Evolutionary conservation across 2,888 invertebrate species (phyloP).

Genomic region (Hartigia nigra): DNA sequence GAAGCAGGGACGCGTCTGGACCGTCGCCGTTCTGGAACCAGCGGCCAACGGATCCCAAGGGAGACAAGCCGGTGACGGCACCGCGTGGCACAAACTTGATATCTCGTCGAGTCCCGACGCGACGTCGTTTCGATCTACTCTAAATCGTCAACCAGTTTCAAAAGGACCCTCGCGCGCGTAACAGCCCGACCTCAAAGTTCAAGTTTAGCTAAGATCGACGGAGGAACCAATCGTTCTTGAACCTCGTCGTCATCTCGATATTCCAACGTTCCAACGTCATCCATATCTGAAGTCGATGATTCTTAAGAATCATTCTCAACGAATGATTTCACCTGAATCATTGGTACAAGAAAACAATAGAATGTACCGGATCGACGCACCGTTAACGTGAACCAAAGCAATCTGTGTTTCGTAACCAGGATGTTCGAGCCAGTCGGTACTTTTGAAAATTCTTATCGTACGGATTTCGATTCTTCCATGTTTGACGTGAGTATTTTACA

Average conservation of each 20-base stretch:
- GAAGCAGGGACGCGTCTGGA: conserved; percentile 17
- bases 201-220: not conserved
- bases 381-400: not conserved
- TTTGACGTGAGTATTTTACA: not conserved
- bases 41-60: conserved; percentile 44
- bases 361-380: not conserved
- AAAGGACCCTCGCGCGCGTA: conserved; percentile 42
- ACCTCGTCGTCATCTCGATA: not conserved
- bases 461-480: conserved; percentile 8
- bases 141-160: conserved; percentile 37
- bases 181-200: not conserved
- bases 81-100: conserved; percentile 60
- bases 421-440: conserved; percentile 3
- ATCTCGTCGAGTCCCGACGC: conserved; percentile 34
- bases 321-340: not conserved
- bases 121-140: conserved; percentile 28
- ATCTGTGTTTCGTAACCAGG: not conserved
- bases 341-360: not conserved
- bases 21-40: conserved; percentile 6
- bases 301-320: not conserved
- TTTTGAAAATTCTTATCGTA: conserved; percentile 10
- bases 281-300: not conserved
- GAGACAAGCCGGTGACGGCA: conserved; percentile 55
- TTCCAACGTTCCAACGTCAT: too few relatives aligned
- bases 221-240: not conserved